phyloP scores from a whole-genome alignment of 2,113 vertebrate genomes.

The Orthonyx spaldingii region DNA sequence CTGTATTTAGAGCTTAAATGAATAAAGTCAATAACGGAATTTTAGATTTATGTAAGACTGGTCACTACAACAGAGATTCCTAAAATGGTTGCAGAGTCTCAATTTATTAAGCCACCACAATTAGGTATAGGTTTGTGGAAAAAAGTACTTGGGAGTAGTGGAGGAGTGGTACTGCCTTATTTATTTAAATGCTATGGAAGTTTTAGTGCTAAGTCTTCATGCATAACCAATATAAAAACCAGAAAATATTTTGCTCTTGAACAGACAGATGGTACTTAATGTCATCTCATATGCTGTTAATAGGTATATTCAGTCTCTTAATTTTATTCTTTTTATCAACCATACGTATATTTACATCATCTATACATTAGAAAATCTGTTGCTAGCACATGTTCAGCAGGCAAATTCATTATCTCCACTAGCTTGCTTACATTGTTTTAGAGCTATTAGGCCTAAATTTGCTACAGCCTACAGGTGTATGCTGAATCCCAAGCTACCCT shows the following conservation, averaged over 20 bases:
- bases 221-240: neutral
- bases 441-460: neutral
- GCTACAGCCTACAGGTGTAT: constrained; percentile 8
- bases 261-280: neutral
- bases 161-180: neutral
- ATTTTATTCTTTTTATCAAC: neutral
- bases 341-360: neutral
- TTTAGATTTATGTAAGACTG: neutral
- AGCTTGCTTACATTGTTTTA: neutral
- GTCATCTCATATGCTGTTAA: neutral
- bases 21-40: neutral
- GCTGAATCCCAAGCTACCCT: neutral
- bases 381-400: neutral
- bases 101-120: neutral
- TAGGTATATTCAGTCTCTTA: neutral
- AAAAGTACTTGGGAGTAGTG: neutral
- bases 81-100: neutral
- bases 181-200: neutral
- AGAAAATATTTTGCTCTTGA: neutral
- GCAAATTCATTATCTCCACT: neutral
- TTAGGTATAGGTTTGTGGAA: neutral
- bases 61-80: neutral
- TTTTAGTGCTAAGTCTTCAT: neutral
- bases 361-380: neutral
- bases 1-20: neutral